Evolutionary conservation across 1,140 invertebrate genomes (phyloP).

Genomic region (Hyles vespertilio): DNA sequence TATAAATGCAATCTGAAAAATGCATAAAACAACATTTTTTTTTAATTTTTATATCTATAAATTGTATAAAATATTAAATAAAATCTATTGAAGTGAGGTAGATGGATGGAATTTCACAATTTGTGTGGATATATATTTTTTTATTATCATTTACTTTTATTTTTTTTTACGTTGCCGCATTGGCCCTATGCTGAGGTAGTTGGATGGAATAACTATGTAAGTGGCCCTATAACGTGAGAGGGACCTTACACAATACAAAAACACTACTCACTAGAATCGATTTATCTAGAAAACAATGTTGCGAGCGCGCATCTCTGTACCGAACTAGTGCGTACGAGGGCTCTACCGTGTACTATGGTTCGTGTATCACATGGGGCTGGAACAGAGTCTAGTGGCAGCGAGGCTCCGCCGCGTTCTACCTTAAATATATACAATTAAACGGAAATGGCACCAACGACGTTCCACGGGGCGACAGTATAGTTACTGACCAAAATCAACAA

Average conservation of each 20-base stretch:
- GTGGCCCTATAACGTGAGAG: slow-evolving; percentile 58
- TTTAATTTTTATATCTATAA: slow-evolving; percentile 70
- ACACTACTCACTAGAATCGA: slow-evolving; percentile 63
- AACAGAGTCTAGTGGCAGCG: not conserved
- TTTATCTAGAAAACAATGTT: slow-evolving; percentile 43
- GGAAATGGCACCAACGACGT: slow-evolving; percentile 69
- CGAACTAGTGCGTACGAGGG: too few species aligned
- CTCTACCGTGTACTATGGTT: slow-evolving; percentile 22
- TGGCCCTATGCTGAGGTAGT: slow-evolving; percentile 75
- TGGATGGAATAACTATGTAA: slow-evolving; percentile 76
- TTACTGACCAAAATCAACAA: slow-evolving; percentile 64
- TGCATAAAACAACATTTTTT: slow-evolving; percentile 74
- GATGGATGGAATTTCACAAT: slow-evolving; percentile 78
- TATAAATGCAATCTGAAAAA: slow-evolving; percentile 75
- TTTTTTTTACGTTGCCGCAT: slow-evolving; percentile 61
- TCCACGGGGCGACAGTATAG: slow-evolving; percentile 69
- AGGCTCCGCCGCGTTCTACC: not conserved
- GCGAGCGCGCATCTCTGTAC: not conserved
- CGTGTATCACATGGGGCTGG: slow-evolving; percentile 31
- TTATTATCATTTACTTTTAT: slow-evolving; percentile 42
- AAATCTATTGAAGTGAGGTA: slow-evolving; percentile 77
- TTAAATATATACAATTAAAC: slow-evolving; percentile 43
- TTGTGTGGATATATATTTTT: slow-evolving; percentile 69
- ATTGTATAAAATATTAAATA: slow-evolving; percentile 77
- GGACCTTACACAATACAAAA: slow-evolving; percentile 67